Percentiles rank a stretch among this genome's conserved stretches.
These are phyloP conservation scores for Microtus pennsylvanicus DNA, from an alignment of 2,113 vertebrate species.

Conservation along the genomic window DNA sequence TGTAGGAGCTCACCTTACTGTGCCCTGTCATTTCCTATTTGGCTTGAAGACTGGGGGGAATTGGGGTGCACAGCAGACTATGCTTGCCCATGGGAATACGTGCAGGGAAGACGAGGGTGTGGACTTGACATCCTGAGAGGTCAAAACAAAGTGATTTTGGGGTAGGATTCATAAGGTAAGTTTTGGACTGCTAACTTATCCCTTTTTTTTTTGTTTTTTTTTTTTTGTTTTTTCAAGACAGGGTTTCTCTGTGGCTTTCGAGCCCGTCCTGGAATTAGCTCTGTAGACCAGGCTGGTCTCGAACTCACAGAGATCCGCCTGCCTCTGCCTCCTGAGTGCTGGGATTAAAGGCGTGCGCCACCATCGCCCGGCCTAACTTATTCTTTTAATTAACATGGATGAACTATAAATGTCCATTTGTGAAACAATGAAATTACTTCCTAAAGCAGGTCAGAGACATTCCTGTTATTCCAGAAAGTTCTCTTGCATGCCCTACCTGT, in stretches of 20 bases:
- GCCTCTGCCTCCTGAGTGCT: too few relatives aligned
- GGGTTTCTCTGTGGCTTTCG: too few relatives aligned
- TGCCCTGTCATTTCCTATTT: background rate
- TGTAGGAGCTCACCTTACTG: background rate
- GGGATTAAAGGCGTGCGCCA: too few relatives aligned
- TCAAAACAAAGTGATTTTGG: background rate
- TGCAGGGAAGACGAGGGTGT: background rate
- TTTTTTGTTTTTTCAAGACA: too few relatives aligned
- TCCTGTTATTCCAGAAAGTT: conserved; percentile 29
- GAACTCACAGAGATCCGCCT: too few relatives aligned
- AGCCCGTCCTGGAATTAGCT: too few relatives aligned
- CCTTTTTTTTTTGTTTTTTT: background rate
- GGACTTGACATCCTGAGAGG: background rate
- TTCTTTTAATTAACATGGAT: conserved; percentile 26
- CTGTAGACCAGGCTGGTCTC: too few relatives aligned
- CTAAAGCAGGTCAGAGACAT: background rate
- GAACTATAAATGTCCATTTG: conserved; percentile 8
- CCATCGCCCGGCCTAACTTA: background rate
- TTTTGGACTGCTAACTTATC: background rate
- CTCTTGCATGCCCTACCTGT: background rate
- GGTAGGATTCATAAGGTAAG: background rate
- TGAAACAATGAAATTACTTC: background rate
- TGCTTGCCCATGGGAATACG: background rate
- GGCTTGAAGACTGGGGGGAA: background rate
- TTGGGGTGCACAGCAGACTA: background rate